Conservation (phyloP, 2,113 vertebrate species). For the Lagopus muta region DNA sequence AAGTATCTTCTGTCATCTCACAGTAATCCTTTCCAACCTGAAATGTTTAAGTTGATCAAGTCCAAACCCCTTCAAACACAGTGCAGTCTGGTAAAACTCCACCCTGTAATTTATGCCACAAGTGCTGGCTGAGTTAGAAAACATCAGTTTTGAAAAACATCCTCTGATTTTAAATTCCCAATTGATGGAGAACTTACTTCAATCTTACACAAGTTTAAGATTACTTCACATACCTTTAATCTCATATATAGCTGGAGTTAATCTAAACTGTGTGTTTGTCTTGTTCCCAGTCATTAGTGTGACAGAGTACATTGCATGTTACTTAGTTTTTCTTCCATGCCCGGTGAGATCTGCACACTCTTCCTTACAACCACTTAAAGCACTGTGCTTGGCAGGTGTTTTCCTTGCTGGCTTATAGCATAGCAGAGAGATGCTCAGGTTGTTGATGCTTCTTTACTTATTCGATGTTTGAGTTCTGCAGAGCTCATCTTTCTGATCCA, state of each 20-base stretch:
- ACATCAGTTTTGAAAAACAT: neutral
- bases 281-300: neutral
- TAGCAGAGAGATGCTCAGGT: neutral
- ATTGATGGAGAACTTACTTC: neutral
- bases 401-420: neutral
- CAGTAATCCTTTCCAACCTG: neutral
- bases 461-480: neutral
- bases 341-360: neutral
- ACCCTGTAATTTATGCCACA: constrained; percentile 1
- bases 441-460: neutral
- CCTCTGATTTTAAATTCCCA: neutral
- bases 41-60: constrained; percentile 25
- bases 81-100: constrained; percentile 1
- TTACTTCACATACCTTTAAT: neutral
- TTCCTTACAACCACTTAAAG: neutral
- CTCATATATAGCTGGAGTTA: neutral
- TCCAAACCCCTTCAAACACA: constrained; percentile 12
- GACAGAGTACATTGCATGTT: neutral
- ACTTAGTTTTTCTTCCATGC: neutral
- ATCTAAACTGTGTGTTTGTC: neutral
- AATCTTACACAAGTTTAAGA: neutral
- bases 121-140: neutral
- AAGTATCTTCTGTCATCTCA: neutral
- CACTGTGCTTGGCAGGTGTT: neutral
- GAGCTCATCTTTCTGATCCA: neutral